Conservation (phyloP, 2,113 vertebrate genomes). For the Tapirus terrestris region DNA sequence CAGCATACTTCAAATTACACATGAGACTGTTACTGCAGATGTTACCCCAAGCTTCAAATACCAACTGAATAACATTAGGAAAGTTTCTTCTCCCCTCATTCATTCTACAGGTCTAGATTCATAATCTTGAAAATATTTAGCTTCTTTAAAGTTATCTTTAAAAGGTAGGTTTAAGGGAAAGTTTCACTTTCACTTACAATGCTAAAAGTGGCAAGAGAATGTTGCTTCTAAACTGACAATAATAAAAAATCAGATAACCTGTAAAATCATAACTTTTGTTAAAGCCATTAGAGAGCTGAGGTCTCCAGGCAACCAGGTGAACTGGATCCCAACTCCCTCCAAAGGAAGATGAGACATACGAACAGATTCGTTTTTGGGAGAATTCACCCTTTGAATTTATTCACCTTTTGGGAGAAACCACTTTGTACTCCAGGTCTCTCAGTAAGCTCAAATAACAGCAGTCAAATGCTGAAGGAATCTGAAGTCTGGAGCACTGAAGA, state of each 20-base stretch:
- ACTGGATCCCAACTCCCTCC: not conserved
- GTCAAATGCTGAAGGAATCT: not conserved
- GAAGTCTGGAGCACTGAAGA: not conserved
- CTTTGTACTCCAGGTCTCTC: not conserved
- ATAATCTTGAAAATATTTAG: not conserved
- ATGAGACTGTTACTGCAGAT: not conserved
- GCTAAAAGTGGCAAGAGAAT: not conserved
- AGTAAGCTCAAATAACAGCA: not conserved
- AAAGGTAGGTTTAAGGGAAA: not conserved
- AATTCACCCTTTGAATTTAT: not conserved
- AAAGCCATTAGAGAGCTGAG: not conserved
- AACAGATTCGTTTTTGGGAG: not conserved
- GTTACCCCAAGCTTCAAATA: not conserved
- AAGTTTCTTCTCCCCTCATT: not conserved
- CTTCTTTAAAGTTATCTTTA: not conserved
- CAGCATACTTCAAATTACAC: not conserved
- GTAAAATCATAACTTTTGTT: not conserved
- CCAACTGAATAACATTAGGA: not conserved
- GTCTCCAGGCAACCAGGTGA: not conserved
- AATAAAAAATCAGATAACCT: not conserved
- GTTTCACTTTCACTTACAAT: not conserved
- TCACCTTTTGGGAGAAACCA: not conserved
- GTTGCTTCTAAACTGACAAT: not conserved
- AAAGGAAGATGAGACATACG: not conserved
- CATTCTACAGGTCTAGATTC: not conserved